phyloP scores from a whole-genome alignment of 2,113 vertebrate species.

The Lycocorax pyrrhopterus region DNA sequence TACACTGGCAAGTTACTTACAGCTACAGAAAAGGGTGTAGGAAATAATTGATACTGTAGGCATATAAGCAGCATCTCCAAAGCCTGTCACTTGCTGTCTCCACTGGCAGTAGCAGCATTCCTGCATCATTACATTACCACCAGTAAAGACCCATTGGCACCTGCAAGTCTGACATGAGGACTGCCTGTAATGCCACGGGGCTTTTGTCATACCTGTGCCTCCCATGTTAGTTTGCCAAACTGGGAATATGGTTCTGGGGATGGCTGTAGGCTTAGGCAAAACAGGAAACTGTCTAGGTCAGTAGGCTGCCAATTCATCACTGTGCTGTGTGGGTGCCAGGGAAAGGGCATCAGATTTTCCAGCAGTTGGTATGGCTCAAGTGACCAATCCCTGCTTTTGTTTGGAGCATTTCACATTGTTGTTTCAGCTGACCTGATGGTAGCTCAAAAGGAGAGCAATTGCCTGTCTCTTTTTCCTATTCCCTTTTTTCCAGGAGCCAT shows the following conservation, averaged over 20 bases:
- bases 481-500: background rate
- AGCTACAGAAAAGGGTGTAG: background rate
- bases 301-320: background rate
- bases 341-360: background rate
- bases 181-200: background rate
- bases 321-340: background rate
- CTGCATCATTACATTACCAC: background rate
- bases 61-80: background rate
- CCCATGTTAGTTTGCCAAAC: background rate
- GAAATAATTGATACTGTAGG: background rate
- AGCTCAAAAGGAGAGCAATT: background rate
- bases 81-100: background rate
- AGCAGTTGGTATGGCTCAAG: background rate
- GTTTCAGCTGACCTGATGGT: background rate
- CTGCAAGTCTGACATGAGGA: background rate
- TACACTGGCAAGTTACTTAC: background rate
- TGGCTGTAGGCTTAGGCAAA: constrained; percentile 39
- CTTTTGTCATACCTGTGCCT: constrained; percentile 7
- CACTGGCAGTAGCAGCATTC: background rate
- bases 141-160: background rate
- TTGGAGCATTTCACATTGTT: background rate
- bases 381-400: background rate
- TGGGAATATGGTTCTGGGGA: background rate
- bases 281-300: background rate
- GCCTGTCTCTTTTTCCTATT: background rate